Conservation (phyloP, 2,797 vertebrate genomes). For the Threskiornis aethiopicus region DNA sequence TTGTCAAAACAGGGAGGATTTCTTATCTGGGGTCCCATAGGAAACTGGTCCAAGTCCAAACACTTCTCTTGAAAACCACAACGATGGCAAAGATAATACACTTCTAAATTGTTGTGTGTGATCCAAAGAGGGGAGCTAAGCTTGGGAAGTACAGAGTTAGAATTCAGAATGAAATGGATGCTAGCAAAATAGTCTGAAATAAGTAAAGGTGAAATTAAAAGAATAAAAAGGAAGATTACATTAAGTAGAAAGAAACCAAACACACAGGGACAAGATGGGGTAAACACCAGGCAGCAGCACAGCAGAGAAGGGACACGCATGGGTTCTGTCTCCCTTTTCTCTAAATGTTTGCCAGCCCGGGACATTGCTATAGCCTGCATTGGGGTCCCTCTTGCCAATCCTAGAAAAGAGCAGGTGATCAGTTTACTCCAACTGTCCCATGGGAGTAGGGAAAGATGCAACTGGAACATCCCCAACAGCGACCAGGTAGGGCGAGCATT, state of each 20-base stretch:
- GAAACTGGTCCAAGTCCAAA: not conserved
- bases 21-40: not conserved
- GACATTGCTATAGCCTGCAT: not conserved
- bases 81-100: not conserved
- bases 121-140: not conserved
- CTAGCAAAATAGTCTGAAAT: not conserved
- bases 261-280: rapidly evolving
- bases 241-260: not conserved
- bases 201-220: not conserved
- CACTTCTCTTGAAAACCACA: not conserved
- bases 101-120: not conserved
- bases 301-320: not conserved
- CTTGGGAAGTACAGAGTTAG: not conserved
- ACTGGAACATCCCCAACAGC: not conserved
- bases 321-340: not conserved
- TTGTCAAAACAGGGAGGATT: not conserved
- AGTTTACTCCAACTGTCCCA: not conserved
- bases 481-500: not conserved
- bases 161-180: not conserved
- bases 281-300: not conserved
- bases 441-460: not conserved
- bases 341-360: not conserved
- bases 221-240: no score
- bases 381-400: not conserved
- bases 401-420: not conserved